Base-by-base conservation (phyloP, 2,797 vertebrate genomes). In the Gouania willdenowi region DNA sequence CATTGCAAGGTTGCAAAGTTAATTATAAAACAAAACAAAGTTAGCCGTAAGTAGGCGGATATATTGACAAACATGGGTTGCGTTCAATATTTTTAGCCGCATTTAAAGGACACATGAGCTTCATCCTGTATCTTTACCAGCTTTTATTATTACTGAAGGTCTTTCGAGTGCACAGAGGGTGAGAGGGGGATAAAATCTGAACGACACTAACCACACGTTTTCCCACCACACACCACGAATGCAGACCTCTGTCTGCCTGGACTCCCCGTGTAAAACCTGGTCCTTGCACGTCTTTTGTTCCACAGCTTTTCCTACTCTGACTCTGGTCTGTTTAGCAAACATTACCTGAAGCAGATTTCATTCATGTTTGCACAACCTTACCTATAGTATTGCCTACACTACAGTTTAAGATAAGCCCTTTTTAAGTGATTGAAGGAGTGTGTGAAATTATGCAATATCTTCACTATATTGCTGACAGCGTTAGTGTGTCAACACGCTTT, bases 221-320 rank as follows among this genome's bases (percentile, higher is more conserved):
- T 56, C 26, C 59, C 13, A 3, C 54, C 50, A 71, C 67, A 70
- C 65, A 53, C 67, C 64, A 59, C 31, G 41, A 44, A 49, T 56
- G 17, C 43, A 65, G 47, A 50, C 25, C 32, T 57, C 41, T 42
- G 36, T 58, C 59, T 71, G 43, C 32, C 47, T 71, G 77, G 77
- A 83, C 87, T 83, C 85, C 79, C 69, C 67, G 66, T 79, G 66
- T 53, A 81, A 67, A 86, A 85, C 70, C 72, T 68, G 83, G 86
- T 82, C 80, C 68, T 44, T 21, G 33, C 42, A 22, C 35, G 38
- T 63, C 78, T 83, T 87, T 86, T 82, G 84, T 88, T 71, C 42
- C 26, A 19, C 19, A 26, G 27, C 44, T 42, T 39, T n/a, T n/a
- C n/a, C n/a, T n/a, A n/a, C 17, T 28, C 46, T 81, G 69, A 65